Conservation (phyloP, 2,797 vertebrate genomes). For the Tenualosa thibaudeaui region DNA sequence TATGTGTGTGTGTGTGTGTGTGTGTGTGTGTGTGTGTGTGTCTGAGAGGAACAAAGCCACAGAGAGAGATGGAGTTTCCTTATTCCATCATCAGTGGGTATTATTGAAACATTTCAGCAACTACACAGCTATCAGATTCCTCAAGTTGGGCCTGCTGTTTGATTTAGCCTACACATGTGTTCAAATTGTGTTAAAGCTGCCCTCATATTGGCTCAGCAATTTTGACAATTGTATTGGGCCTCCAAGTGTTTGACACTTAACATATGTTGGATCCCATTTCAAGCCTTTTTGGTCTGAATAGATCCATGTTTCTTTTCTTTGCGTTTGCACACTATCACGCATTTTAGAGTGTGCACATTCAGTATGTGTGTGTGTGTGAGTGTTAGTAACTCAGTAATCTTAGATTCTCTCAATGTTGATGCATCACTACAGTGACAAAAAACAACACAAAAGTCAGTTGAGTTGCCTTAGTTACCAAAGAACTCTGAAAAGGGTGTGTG, state of each 20-base stretch:
- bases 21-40: no score
- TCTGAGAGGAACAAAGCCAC: not conserved
- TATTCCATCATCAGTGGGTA: not conserved
- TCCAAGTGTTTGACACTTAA: slow-evolving; percentile 14
- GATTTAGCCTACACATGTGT: slow-evolving; percentile 19
- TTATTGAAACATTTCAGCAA: slow-evolving; percentile 22
- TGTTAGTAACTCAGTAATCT: not conserved
- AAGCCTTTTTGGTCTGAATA: not conserved
- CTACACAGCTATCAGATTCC: slow-evolving; percentile 11
- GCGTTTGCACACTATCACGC: not conserved
- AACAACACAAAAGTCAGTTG: not conserved
- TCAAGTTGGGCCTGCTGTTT: not conserved
- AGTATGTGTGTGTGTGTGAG: not conserved
- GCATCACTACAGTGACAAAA: not conserved
- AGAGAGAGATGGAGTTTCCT: not conserved
- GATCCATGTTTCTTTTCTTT: not conserved
- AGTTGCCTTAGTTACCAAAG: not conserved
- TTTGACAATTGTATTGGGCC: not conserved
- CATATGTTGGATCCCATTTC: not conserved
- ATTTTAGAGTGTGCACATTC: not conserved
- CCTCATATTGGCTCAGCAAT: not conserved
- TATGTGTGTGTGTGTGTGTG: no score
- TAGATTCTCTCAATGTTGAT: not conserved
- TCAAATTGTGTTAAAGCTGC: slow-evolving; percentile 3
- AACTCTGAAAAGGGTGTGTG: not conserved